These are phyloP conservation scores for Orchesella flavescens DNA, from an alignment of 2,888 invertebrate species.

Conservation along the genomic window DNA sequence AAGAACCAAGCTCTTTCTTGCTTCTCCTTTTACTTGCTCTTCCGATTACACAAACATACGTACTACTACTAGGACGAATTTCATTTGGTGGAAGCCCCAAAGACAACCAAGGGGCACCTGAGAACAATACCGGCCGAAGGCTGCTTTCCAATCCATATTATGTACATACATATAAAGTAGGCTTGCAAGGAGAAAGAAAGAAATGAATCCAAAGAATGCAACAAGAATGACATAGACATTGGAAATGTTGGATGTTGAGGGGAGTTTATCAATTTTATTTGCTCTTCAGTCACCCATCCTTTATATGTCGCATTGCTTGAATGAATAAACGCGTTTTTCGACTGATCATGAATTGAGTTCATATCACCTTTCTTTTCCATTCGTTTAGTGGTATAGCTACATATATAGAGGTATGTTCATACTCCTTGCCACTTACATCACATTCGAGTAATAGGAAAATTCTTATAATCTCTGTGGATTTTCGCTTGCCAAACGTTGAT, in stretches of 20 bases:
- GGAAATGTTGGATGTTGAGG: not conserved
- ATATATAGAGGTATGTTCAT: too few species aligned
- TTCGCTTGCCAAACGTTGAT: not conserved
- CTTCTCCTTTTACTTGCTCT: not conserved
- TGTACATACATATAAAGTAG: not conserved
- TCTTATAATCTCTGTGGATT: not conserved
- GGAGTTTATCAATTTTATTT: constrained; percentile 52
- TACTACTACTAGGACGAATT: too few species aligned
- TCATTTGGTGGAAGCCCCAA: too few species aligned
- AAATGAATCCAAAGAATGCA: constrained; percentile 11
- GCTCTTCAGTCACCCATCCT: constrained; percentile 38
- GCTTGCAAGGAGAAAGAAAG: not conserved
- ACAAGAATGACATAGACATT: not conserved
- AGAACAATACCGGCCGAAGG: not conserved
- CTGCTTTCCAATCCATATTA: not conserved
- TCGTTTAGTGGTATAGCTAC: not conserved
- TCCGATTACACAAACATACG: constrained; percentile 11
- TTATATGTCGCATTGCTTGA: not conserved
- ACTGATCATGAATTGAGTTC: constrained; percentile 26
- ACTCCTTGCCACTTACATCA: too few species aligned
- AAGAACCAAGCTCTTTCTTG: constrained; percentile 1
- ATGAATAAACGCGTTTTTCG: not conserved
- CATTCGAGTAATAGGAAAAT: not conserved
- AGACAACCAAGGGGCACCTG: constrained; percentile 9
- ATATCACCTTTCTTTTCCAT: constrained; percentile 20